Evolutionary conservation across 2,888 invertebrate genomes (phyloP), one percentile per base, ranked within the genome.

Genomic region (Lasioglossum figueresi): DNA sequence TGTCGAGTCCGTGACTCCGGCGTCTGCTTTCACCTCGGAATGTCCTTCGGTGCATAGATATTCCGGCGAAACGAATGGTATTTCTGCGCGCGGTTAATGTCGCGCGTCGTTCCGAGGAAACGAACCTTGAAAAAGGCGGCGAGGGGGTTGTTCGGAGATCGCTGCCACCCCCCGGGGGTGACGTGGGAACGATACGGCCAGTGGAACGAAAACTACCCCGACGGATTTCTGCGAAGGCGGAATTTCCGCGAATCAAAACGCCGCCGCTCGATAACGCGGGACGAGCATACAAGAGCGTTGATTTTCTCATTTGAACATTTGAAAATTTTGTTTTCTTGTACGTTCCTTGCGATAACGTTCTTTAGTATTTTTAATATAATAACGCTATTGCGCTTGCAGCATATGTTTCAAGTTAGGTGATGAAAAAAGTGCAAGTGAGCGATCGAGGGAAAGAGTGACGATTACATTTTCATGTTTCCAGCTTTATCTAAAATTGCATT

Each of bases 11-110:
- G 23, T 43, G 48, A 82, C 52, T 74, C 40, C 45, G 72, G 68
- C 76, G 48, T 80, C 77, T 80, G 80, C 74, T n/a, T 78, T 43
- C 56, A 23, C 19, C 52, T 27, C 31, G 56, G 12, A 71, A 80
- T 63, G 79, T 37, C 63, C 56, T 63, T 31, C 63, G 73, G 43
- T 8, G 78, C 40, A n/a, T 23, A 77, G 74, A 78, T 77, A 68
- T 66, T 31, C 66, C 66, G 66, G 76, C 19, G 31, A 48, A 59
- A 48, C 68, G 48, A 74, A 73, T 56, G 84, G 85, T 80, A 84
- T 88, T 83, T 79, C 84, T 75, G 75, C 79, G 43, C 72, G 86
- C 76, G 86, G 76, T 88, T 90, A 90, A 91, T 91, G 88, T 88
- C 84, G 87, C 85, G 76, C 84, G 88, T 89, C 88, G 88, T 88